Percentiles rank a stretch among this genome's conserved stretches.
These are phyloP conservation scores for Cyanoderma ruficeps DNA, from an alignment of 2,113 vertebrate genomes.

Conservation along the genomic window DNA sequence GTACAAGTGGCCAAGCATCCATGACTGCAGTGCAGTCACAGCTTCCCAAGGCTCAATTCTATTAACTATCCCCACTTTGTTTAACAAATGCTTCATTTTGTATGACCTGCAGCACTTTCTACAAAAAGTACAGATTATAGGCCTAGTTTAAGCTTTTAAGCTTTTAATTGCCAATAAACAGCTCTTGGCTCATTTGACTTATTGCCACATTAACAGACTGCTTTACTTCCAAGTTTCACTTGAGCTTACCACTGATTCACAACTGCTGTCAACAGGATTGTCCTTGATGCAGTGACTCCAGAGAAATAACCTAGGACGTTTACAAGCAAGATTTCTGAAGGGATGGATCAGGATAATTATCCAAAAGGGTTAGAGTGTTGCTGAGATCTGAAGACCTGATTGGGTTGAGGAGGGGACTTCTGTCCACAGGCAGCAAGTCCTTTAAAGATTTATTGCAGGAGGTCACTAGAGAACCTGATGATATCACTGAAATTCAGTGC, in stretches of 20 bases:
- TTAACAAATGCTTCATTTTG: not conserved
- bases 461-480: not conserved
- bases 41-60: not conserved
- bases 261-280: not conserved
- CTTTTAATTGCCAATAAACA: constrained; percentile 47
- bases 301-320: not conserved
- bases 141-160: constrained; percentile 40
- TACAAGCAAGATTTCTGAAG: not conserved
- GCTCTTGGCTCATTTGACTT: not conserved
- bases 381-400: not conserved
- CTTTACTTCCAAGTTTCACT: not conserved
- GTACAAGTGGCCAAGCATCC: not conserved
- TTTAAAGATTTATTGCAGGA: not conserved
- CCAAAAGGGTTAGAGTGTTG: not conserved
- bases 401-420: not conserved
- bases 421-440: not conserved
- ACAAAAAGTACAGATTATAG: not conserved
- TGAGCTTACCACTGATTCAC: not conserved
- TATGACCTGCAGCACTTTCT: not conserved
- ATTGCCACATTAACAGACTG: not conserved
- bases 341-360: not conserved
- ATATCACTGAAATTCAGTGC: not conserved
- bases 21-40: not conserved
- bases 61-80: not conserved
- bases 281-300: not conserved